These are phyloP conservation scores for Calonectris borealis DNA, from an alignment of 2,113 vertebrate genomes.

Conservation along the genomic window DNA sequence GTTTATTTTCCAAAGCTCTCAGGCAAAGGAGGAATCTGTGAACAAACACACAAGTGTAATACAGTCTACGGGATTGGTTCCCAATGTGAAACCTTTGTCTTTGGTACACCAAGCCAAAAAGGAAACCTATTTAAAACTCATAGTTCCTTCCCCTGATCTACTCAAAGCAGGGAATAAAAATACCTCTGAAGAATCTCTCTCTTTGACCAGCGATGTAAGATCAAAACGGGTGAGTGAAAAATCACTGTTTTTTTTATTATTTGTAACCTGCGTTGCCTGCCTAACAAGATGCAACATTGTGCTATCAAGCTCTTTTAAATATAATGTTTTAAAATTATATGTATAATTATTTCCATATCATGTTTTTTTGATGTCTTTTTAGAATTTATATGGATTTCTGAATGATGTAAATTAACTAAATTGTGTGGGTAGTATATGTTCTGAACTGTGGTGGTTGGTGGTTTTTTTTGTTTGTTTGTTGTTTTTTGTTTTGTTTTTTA, in stretches of 20 bases:
- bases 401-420: not conserved
- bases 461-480: not conserved
- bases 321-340: not conserved
- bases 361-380: not conserved
- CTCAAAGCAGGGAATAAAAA: slow-evolving; percentile 83
- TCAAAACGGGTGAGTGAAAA: slow-evolving; percentile 82
- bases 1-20: slow-evolving; percentile 85
- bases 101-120: slow-evolving; percentile 85
- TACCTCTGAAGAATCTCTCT: slow-evolving; percentile 77
- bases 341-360: not conserved
- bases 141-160: slow-evolving; percentile 77
- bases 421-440: not conserved
- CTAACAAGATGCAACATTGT: not conserved
- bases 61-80: slow-evolving; percentile 87
- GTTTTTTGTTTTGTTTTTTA: not conserved
- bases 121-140: slow-evolving; percentile 83
- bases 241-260: not conserved
- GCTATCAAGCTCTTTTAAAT: not conserved
- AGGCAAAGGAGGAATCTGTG: slow-evolving; percentile 83
- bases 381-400: not conserved
- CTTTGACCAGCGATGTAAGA: slow-evolving; percentile 79
- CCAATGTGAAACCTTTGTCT: slow-evolving; percentile 82
- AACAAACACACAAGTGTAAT: slow-evolving; percentile 94
- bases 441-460: not conserved
- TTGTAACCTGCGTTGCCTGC: not conserved